These are phyloP conservation scores for Tenthredo scrophulariae DNA, from an alignment of 2,888 invertebrate genomes.

Conservation along the genomic window DNA sequence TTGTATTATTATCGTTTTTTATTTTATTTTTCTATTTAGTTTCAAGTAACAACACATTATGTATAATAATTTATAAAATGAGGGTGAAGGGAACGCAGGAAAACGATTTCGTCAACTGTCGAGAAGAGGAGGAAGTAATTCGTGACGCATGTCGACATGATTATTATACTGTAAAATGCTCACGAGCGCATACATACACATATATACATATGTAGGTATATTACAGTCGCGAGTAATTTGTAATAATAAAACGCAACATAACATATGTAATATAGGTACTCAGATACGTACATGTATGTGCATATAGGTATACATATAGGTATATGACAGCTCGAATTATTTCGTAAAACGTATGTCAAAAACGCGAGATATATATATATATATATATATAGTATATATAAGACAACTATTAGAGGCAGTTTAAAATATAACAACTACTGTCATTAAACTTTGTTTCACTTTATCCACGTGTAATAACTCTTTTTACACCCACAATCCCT, in stretches of 20 bases:
- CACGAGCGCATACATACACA: not conserved
- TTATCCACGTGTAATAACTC: slow-evolving; percentile 11
- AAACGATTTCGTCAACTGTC: slow-evolving; percentile 11
- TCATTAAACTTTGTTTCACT: slow-evolving; percentile 49
- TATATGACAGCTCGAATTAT: not conserved
- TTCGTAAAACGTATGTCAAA: slow-evolving; percentile 6
- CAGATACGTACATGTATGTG: not conserved
- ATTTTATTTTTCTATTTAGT: too few species aligned
- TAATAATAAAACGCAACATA: slow-evolving; percentile 26
- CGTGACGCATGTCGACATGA: slow-evolving; percentile 18
- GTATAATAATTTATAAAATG: not conserved
- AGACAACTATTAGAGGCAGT: not conserved
- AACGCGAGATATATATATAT: not conserved
- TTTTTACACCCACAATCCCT: not conserved
- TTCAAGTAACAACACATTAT: too few species aligned
- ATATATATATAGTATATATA: not conserved
- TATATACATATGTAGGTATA: not conserved
- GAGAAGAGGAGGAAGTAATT: slow-evolving; percentile 16
- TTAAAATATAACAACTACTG: slow-evolving; percentile 10
- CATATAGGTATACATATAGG: not conserved
- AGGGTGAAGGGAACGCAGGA: not conserved
- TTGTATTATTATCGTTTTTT: too few species aligned
- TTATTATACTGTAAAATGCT: not conserved
- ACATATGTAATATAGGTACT: not conserved
- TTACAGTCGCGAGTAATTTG: slow-evolving; percentile 8